These are phyloP conservation scores for Anableps anableps DNA, from an alignment of 2,797 vertebrate genomes.

Conservation along the genomic window DNA sequence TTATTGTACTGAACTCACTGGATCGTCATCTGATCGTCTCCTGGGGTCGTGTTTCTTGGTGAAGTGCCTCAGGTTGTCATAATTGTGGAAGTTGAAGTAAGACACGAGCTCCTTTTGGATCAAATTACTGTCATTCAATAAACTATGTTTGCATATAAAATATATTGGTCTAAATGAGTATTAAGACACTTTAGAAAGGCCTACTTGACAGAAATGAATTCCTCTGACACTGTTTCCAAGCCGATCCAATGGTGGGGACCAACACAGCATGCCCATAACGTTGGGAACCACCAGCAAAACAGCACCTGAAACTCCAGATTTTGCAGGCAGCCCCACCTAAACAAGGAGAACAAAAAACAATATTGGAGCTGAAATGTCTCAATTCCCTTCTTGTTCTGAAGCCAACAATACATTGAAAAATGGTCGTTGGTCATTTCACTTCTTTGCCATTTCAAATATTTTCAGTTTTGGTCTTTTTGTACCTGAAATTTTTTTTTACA, in stretches of 20 bases:
- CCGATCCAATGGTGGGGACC: slow-evolving; percentile 89
- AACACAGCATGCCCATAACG: slow-evolving; percentile 92
- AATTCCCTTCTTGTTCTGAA: background rate
- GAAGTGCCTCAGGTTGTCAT: slow-evolving; percentile 92
- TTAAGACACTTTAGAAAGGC: background rate
- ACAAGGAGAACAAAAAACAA: slow-evolving; percentile 14
- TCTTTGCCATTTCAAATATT: background rate
- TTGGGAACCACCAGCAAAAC: slow-evolving; percentile 91
- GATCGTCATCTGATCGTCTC: slow-evolving; percentile 82
- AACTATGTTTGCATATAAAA: background rate
- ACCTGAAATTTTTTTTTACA: too few relatives aligned
- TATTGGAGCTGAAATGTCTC: background rate
- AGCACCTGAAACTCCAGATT: slow-evolving; percentile 91
- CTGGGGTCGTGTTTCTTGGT: slow-evolving; percentile 89
- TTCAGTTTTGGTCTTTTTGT: background rate
- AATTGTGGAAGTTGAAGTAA: slow-evolving; percentile 93
- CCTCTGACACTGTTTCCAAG: slow-evolving; percentile 90
- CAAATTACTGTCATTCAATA: background rate
- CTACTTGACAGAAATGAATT: slow-evolving; percentile 91
- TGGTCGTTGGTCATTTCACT: background rate
- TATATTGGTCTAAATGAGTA: background rate
- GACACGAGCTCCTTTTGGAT: slow-evolving; percentile 87
- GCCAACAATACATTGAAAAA: background rate
- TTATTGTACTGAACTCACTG: slow-evolving; percentile 73
- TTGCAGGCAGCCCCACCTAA: slow-evolving; percentile 92